These are phyloP conservation scores for Puntigrus tetrazona DNA, from an alignment of 2,113 vertebrate genomes.

Conservation along the genomic window DNA sequence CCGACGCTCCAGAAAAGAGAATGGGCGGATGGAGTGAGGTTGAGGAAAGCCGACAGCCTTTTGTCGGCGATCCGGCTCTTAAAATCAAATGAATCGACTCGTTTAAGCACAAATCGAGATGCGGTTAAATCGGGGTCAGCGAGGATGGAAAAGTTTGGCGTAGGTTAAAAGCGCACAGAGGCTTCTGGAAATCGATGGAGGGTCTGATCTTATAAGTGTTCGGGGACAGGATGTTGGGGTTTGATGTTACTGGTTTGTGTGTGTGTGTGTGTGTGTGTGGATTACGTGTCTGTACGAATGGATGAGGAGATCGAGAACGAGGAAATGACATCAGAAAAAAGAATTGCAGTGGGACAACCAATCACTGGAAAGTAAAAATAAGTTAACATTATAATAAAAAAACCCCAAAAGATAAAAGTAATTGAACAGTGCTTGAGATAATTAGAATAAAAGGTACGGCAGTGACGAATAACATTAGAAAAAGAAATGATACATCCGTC, in stretches of 20 bases:
- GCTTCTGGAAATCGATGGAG: slow-evolving; percentile 13
- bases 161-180: slow-evolving; percentile 7
- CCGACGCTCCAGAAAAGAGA: not conserved
- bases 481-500: not conserved
- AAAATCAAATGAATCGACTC: slow-evolving; percentile 3
- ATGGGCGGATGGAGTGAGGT: not conserved
- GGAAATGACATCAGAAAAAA: not conserved
- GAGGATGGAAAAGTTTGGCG: slow-evolving; percentile 36
- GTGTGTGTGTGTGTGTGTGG: not conserved
- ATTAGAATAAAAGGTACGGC: not conserved
- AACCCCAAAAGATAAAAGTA: no score
- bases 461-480: not conserved
- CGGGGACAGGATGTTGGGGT: not conserved
- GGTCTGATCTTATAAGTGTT: slow-evolving; percentile 16
- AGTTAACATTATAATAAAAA: no score
- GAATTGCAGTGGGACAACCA: slow-evolving; percentile 2
- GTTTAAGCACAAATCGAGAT: not conserved
- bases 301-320: not conserved
- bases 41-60: not conserved
- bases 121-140: slow-evolving; percentile 15
- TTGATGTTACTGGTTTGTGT: not conserved
- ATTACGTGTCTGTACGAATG: not conserved
- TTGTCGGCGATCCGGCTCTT: not conserved
- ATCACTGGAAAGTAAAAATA: not conserved
- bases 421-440: no score